Conservation (phyloP, 2,888 invertebrate genomes). For the Pterostichus madidus region DNA sequence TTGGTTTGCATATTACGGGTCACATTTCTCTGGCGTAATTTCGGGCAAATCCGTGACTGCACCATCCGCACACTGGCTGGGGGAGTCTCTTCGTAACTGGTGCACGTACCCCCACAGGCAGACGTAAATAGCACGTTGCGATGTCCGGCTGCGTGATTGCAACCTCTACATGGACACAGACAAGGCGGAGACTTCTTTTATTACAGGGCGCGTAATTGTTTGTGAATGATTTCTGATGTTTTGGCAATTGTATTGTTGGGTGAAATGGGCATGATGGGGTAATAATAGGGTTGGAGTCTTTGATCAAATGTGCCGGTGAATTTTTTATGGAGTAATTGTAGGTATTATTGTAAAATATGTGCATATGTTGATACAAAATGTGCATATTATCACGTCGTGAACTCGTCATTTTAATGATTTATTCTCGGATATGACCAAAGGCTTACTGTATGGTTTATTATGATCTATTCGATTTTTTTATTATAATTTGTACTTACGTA, state of each 20-base stretch:
- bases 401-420: neutral
- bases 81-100: slow-evolving; percentile 34
- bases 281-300: slow-evolving; percentile 24
- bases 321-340: slow-evolving; percentile 26
- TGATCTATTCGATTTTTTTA: too few relatives aligned
- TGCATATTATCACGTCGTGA: slow-evolving; percentile 25
- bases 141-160: slow-evolving; percentile 13
- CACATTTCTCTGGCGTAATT: slow-evolving; percentile 36
- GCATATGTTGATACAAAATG: slow-evolving; percentile 25
- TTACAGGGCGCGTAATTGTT: neutral
- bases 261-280: neutral
- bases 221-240: neutral
- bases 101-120: slow-evolving; percentile 58
- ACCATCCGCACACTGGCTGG: neutral
- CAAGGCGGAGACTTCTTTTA: neutral
- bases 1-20: neutral
- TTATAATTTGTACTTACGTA: too few relatives aligned
- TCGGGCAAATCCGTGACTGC: slow-evolving; percentile 59
- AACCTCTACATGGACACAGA: slow-evolving; percentile 7
- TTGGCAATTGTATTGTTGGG: slow-evolving; percentile 30
- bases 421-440: neutral
- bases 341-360: slow-evolving; percentile 39
- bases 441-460: too few relatives aligned
- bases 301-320: neutral
- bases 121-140: slow-evolving; percentile 29